These are phyloP conservation scores for Rachycentron canadum DNA, from an alignment of 2,797 vertebrate genomes.

Conservation along the genomic window DNA sequence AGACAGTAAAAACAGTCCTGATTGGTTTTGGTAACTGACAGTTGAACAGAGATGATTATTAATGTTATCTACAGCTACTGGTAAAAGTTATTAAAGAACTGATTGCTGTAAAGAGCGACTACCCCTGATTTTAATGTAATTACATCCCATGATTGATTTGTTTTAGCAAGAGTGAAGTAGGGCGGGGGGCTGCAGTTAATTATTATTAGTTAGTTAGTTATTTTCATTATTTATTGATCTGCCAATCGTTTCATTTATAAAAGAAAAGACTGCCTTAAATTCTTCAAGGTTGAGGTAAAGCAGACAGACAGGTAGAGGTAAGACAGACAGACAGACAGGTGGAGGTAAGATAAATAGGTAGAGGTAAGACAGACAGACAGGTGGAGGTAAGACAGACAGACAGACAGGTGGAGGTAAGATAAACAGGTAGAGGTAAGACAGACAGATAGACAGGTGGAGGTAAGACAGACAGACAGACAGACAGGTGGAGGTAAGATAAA, in stretches of 20 bases:
- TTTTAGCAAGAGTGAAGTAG: neutral
- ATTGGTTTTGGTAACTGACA: conserved; percentile 20
- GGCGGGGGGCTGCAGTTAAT: conserved; percentile 2
- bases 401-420: no score
- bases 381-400: no score
- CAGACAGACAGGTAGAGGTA: no score
- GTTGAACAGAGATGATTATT: conserved; percentile 30
- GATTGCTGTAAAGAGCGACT: conserved; percentile 37
- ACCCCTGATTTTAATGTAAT: conserved; percentile 7
- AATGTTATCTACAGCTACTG: conserved; percentile 21
- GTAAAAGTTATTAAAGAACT: conserved; percentile 25
- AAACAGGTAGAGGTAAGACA: no score
- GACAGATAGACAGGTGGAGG: no score
- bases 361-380: no score
- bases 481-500: no score
- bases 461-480: no score
- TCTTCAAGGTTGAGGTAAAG: no score
- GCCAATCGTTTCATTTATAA: neutral
- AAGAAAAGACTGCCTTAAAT: neutral
- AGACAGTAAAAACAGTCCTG: conserved; percentile 22
- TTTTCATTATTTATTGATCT: neutral
- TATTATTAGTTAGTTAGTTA: no score
- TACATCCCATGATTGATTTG: conserved; percentile 30
- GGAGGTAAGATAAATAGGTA: no score
- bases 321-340: no score